phyloP scores from a whole-genome alignment of 2,797 vertebrate species.

The Eremophila alpestris region DNA sequence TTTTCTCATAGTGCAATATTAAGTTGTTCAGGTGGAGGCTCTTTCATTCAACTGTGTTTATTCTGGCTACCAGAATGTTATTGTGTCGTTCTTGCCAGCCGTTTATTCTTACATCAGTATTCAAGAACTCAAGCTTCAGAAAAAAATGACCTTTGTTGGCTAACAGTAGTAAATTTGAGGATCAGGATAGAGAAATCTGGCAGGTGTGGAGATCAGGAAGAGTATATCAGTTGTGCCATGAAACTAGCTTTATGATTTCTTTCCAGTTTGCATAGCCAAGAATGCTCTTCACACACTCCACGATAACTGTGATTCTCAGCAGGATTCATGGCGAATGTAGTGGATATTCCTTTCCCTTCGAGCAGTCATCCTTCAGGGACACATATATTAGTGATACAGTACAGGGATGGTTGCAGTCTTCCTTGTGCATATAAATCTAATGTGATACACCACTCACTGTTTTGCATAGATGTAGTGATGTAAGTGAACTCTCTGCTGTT shows the following conservation, averaged over 20 bases:
- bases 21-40: background rate
- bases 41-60: conserved; percentile 2
- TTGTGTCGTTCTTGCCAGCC: background rate
- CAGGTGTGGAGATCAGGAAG: background rate
- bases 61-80: background rate
- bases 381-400: background rate
- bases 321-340: background rate
- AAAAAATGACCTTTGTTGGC: background rate
- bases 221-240: background rate
- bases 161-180: background rate
- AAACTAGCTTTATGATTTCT: background rate
- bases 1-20: background rate
- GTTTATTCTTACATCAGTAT: background rate
- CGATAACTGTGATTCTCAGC: background rate
- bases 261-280: background rate
- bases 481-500: background rate
- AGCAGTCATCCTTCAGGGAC: background rate
- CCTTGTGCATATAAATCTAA: background rate
- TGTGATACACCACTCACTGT: background rate
- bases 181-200: background rate
- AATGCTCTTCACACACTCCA: background rate
- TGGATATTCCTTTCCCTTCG: background rate
- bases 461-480: background rate
- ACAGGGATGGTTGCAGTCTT: background rate
- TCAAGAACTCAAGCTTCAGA: conserved; percentile 4